Percentiles rank a stretch among this genome's conserved stretches.
Conservation (phyloP, 2,797 vertebrate genomes). For the Setipinna tenuifilis region DNA sequence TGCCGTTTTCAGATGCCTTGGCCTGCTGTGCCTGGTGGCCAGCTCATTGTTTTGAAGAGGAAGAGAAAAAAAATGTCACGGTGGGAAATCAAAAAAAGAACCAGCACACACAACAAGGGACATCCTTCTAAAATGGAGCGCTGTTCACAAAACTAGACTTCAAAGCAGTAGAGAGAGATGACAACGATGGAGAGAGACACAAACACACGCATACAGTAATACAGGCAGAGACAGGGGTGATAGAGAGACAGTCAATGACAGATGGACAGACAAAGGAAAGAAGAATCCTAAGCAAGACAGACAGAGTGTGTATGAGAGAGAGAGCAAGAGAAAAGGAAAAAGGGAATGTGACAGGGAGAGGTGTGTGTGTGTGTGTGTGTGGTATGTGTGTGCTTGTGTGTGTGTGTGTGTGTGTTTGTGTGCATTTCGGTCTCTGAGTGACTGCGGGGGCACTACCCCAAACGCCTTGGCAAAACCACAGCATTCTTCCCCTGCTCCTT, state of each 20-base stretch:
- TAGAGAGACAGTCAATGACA: too few relatives aligned
- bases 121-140: constrained; percentile 28
- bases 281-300: too few relatives aligned
- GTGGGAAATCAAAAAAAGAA: constrained; percentile 40
- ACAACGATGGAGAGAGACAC: constrained; percentile 9
- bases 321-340: neutral
- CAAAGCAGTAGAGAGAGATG: constrained; percentile 34
- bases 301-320: neutral
- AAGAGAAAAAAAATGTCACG: constrained; percentile 12
- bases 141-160: constrained; percentile 38
- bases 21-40: neutral
- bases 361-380: neutral
- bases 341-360: constrained; percentile 8
- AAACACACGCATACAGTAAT: too few relatives aligned
- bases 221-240: too few relatives aligned
- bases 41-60: constrained; percentile 36
- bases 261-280: too few relatives aligned
- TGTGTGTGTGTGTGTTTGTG: neutral
- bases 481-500: constrained; percentile 72
- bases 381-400: neutral
- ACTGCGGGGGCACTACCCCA: constrained; percentile 73
- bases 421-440: constrained; percentile 65
- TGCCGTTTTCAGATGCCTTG: constrained; percentile 17
- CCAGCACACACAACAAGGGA: constrained; percentile 41
- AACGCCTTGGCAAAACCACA: constrained; percentile 74